Conservation (phyloP, 2,797 vertebrate genomes). For the Acanthurus leucopareius region DNA sequence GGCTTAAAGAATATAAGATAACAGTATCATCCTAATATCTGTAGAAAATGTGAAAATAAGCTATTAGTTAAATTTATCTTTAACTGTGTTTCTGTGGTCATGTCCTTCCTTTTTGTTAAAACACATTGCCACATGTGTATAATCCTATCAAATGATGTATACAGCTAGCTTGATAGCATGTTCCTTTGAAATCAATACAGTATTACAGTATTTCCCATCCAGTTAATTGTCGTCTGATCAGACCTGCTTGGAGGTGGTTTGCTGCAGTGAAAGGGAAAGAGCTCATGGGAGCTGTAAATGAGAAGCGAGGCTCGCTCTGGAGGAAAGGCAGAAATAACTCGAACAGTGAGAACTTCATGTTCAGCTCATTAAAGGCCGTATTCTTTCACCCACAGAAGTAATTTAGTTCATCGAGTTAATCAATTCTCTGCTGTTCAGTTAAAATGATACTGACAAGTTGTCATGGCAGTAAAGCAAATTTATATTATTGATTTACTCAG, state of each 20-base stretch:
- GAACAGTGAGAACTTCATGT: neutral
- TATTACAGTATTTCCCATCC: neutral
- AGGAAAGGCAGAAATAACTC: constrained; percentile 1
- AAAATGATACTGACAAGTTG: constrained; percentile 25
- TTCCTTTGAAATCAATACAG: neutral
- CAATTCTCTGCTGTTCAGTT: constrained; percentile 24
- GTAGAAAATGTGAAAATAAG: too few species aligned
- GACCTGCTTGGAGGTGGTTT: constrained; percentile 8
- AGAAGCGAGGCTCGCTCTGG: constrained; percentile 8
- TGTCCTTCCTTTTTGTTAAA: neutral
- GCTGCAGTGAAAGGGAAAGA: neutral
- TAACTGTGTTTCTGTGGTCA: too few species aligned
- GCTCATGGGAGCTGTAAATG: constrained; percentile 15
- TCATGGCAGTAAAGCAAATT: constrained; percentile 1
- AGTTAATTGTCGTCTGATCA: neutral
- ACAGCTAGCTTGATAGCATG: neutral
- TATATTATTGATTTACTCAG: constrained; percentile 33
- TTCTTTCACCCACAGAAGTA: constrained; percentile 27
- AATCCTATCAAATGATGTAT: neutral
- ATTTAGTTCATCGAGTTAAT: constrained; percentile 27
- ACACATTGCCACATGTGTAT: too few species aligned
- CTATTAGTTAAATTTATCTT: too few species aligned
- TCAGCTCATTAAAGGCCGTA: constrained; percentile 15
- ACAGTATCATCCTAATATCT: too few species aligned
- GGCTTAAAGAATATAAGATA: too few species aligned